phyloP scores from a whole-genome alignment of 2,113 vertebrate genomes.

The Procavia capensis region DNA sequence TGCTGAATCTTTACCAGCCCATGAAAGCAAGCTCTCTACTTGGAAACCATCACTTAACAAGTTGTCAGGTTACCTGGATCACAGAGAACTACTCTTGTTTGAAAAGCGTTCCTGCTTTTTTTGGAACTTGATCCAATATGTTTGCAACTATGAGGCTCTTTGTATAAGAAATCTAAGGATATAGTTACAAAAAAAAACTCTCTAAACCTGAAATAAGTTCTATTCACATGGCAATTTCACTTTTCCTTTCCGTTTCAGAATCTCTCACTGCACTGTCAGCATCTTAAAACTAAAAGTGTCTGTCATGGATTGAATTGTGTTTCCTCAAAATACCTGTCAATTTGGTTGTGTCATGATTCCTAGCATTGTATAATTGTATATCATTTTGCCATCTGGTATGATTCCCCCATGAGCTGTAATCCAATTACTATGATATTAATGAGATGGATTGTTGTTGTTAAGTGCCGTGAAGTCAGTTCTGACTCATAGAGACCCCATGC shows the following conservation, averaged over 20 bases:
- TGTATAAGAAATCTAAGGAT: background rate
- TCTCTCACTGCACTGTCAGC: background rate
- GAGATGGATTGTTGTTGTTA: no score
- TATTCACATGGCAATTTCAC: background rate
- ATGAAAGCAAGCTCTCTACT: background rate
- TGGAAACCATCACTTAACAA: background rate
- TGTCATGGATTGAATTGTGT: no score
- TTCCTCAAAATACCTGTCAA: no score
- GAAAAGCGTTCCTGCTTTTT: background rate
- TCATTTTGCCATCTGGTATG: no score
- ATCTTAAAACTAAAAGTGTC: background rate
- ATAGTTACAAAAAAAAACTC: background rate
- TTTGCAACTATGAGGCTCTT: background rate
- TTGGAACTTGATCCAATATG: background rate
- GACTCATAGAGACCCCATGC: no score
- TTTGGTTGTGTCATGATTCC: no score
- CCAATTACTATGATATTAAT: no score
- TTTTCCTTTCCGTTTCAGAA: conserved; percentile 9
- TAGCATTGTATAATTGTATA: no score
- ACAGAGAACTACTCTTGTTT: background rate
- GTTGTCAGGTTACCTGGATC: no score
- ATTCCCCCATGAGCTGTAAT: no score
- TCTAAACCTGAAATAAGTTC: background rate
- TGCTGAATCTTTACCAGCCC: background rate
- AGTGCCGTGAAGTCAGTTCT: no score